These are phyloP conservation scores for Coilia nasus DNA, from an alignment of 2,797 vertebrate genomes.

Conservation along the genomic window DNA sequence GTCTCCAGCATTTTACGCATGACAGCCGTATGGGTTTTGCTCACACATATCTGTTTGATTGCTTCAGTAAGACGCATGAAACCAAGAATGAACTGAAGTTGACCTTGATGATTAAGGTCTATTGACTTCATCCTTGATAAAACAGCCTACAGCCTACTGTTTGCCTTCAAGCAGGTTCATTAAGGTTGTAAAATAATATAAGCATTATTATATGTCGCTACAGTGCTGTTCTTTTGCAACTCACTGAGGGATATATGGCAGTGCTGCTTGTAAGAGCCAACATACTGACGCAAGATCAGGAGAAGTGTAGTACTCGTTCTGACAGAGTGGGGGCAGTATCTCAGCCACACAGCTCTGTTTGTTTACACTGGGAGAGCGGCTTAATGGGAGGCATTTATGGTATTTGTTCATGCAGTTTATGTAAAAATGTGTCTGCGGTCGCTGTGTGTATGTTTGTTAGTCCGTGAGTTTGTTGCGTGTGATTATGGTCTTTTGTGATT, in stretches of 20 bases:
- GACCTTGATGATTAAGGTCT: not conserved
- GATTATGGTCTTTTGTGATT: not conserved
- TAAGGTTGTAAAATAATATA: too few species aligned
- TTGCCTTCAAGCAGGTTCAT: not conserved
- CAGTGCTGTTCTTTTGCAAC: too few species aligned
- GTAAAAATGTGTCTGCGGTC: not conserved
- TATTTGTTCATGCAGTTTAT: not conserved
- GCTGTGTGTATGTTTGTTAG: conserved; percentile 9
- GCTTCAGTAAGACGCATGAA: not conserved
- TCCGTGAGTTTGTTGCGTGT: not conserved
- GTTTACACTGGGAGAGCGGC: not conserved
- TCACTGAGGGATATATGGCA: not conserved
- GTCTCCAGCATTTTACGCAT: not conserved
- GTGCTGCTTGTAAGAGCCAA: not conserved
- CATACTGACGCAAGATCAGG: not conserved
- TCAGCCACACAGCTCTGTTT: conserved; percentile 18
- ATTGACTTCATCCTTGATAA: not conserved
- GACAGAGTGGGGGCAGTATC: conserved; percentile 77
- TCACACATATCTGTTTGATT: not conserved
- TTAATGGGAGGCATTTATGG: not conserved
- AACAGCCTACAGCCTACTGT: not conserved
- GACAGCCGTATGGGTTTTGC: not conserved
- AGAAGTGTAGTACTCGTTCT: conserved; percentile 25
- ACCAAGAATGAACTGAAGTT: not conserved
- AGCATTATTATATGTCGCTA: too few species aligned